phyloP scores from a whole-genome alignment of 2,797 vertebrate genomes.

The Epinephelus coioides region DNA sequence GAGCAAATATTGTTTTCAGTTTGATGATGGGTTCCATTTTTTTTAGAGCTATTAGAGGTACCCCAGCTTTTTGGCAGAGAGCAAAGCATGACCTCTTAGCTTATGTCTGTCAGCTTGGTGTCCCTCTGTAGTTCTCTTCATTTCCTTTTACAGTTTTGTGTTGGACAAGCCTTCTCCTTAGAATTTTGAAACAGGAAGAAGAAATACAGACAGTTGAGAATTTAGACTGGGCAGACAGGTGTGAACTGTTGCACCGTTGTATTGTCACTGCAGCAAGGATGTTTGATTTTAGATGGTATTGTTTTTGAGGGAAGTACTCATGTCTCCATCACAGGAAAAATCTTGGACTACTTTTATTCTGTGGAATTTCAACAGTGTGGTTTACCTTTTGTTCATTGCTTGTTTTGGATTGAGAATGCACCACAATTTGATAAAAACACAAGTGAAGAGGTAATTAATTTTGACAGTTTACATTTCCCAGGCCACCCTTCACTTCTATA shows the following conservation, averaged over 20 bases:
- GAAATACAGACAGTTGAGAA: not conserved
- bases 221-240: not conserved
- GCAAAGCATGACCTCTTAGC: not conserved
- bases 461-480: conserved; percentile 13
- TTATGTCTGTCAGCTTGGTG: not conserved
- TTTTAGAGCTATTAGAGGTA: not conserved
- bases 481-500: not conserved
- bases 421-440: no score
- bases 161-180: not conserved
- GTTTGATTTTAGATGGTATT: conserved; percentile 16
- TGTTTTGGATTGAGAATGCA: not conserved
- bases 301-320: not conserved
- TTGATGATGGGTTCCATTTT: conserved; percentile 3
- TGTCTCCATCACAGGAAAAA: not conserved
- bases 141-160: not conserved
- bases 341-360: not conserved
- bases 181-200: not conserved
- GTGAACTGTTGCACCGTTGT: not conserved
- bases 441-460: not conserved
- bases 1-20: not conserved
- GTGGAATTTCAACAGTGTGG: not conserved
- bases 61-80: not conserved
- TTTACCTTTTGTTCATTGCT: not conserved
- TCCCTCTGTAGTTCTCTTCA: not conserved
- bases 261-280: not conserved